Evolutionary conservation across 2,113 vertebrate genomes (phyloP).

Genomic region (Chlorodrepanis virens): DNA sequence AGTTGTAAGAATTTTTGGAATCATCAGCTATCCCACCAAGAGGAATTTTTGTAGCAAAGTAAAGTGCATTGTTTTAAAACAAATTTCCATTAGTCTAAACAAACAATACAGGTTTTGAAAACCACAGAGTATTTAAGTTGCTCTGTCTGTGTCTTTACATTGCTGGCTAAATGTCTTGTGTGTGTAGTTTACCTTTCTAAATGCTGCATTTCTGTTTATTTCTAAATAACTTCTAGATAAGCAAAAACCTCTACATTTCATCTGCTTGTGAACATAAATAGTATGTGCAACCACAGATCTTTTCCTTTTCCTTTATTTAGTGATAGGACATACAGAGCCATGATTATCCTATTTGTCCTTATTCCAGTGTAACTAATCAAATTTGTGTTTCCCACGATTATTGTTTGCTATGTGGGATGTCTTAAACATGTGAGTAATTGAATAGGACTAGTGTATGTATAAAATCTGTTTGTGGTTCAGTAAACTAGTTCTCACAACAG

Average conservation of each 20-base stretch:
- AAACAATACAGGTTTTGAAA: not conserved
- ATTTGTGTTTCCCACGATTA: not conserved
- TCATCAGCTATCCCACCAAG: not conserved
- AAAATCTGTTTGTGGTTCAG: not conserved
- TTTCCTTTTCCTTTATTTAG: not conserved
- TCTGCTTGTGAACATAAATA: not conserved
- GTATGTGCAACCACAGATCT: not conserved
- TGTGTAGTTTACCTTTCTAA: not conserved
- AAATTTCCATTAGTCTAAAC: not conserved
- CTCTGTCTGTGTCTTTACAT: not conserved
- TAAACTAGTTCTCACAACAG: not conserved
- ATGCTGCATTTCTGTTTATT: not conserved
- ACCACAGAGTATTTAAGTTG: not conserved
- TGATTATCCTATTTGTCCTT: not conserved
- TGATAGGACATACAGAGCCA: not conserved
- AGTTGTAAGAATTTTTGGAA: not conserved
- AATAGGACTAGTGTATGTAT: not conserved
- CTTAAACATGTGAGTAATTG: not conserved
- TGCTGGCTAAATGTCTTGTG: not conserved
- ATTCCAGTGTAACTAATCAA: not conserved
- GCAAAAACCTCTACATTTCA: not conserved
- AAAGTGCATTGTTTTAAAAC: not conserved
- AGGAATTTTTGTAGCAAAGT: not conserved
- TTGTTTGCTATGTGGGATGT: not conserved
- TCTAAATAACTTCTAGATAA: not conserved